Percentiles rank a stretch among this genome's conserved stretches.
Conservation (phyloP, 2,113 vertebrate species). For the Muscicapa adusta region DNA sequence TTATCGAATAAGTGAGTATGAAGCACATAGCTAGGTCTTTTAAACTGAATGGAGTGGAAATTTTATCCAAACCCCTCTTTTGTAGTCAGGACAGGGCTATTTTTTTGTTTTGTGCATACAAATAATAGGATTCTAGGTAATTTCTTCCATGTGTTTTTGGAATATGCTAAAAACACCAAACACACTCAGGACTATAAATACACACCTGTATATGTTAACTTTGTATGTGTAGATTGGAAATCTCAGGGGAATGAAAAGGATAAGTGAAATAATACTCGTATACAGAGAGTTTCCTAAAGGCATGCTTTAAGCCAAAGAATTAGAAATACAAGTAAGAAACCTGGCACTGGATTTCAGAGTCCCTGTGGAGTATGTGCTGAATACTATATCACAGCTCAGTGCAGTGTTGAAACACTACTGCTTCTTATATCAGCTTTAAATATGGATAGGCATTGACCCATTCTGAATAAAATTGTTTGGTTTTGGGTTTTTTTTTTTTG, state of each 20-base stretch:
- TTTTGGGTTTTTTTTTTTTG: neutral
- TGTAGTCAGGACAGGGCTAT: neutral
- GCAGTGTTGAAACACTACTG: neutral
- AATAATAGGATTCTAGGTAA: neutral
- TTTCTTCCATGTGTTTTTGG: neutral
- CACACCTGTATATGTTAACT: neutral
- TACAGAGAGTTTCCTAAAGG: neutral
- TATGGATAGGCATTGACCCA: neutral
- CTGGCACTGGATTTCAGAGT: neutral
- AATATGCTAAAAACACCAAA: no score
- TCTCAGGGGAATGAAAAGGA: neutral
- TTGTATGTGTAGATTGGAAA: neutral
- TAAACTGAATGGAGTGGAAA: neutral
- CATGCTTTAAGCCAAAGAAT: neutral
- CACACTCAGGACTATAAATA: no score
- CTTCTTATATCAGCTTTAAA: neutral
- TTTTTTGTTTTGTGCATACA: neutral
- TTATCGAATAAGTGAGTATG: neutral
- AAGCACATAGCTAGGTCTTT: rapidly evolving
- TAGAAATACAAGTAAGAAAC: neutral
- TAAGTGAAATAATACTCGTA: neutral
- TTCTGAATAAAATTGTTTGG: no score
- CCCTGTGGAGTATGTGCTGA: neutral
- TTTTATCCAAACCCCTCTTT: neutral
- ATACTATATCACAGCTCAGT: neutral